Evolutionary conservation across 2,797 vertebrate species (phyloP), one percentile per base, ranked within the genome.

Genomic region (Falco cherrug): DNA sequence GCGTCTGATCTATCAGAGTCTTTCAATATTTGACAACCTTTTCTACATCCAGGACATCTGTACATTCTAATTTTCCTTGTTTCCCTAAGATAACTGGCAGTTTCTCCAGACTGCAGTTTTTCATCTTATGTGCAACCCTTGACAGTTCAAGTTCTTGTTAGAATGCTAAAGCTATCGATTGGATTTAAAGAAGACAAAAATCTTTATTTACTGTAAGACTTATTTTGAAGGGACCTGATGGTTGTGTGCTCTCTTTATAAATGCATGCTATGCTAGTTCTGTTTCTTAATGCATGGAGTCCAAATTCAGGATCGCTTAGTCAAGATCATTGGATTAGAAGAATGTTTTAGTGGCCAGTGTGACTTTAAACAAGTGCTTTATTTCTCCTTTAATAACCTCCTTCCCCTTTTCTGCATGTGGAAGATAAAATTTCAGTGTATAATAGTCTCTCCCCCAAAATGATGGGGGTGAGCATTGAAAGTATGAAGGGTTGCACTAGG

Each of bases 21-120:
- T 57, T 91, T 86, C 68, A 93, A 74, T 92, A 76, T 33, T 0
- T 95, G 60, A 93, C 84, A 80, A 35, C 47, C 11, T 80, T 51
- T 70, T 67, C 29, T 68, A 74, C 31, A 37, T 87, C 37, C 75
- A 67, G 65, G 64, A 73, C n/a, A 78, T 19, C 69, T 93, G 48
- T 93, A 91, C 77, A 88, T 84, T 84, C 68, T 95, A 61, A 60
- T 90, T 93, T 65, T 91, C 71, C 67, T 92, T 91, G 9, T 92
- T 97, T 79, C 73, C 57, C 59, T 81, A 50, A 80, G 17, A 69
- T 81, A 88, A 51, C 25, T 80, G 89, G 51, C 56, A 71, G 63
- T 85, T 95, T 95, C 39, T 81, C 13, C 33, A 87, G 53, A 51
- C 33, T 54, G 37, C 24, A 74, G 35, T 68, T 87, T 87, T 71